Conservation (phyloP, 2,113 vertebrate genomes). For the Pogona vitticeps region DNA sequence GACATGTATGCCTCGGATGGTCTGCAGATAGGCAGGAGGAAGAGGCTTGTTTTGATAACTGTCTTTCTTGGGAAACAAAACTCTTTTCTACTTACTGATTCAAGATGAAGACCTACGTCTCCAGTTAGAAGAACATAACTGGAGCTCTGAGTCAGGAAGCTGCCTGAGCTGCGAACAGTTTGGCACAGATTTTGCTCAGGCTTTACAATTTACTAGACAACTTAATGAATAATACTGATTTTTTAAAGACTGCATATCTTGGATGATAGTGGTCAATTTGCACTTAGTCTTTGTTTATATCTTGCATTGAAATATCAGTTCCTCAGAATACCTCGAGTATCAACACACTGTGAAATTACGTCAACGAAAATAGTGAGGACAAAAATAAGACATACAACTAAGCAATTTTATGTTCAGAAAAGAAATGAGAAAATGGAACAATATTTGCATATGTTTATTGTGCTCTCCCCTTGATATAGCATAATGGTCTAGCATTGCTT, state of each 20-base stretch:
- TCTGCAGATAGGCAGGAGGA: background rate
- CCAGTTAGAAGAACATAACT: too few relatives aligned
- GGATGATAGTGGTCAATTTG: background rate
- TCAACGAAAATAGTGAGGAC: background rate
- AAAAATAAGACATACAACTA: background rate
- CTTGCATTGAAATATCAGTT: background rate
- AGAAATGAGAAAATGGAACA: background rate
- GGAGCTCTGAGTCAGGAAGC: background rate
- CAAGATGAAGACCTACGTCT: slow-evolving; percentile 2
- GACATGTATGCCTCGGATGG: background rate
- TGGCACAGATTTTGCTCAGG: background rate
- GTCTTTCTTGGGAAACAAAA: background rate
- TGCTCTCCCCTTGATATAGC: background rate
- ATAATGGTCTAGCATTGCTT: background rate
- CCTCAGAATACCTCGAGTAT: background rate
- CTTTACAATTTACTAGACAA: slow-evolving; percentile 5
- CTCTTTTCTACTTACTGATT: background rate
- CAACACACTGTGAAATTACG: background rate
- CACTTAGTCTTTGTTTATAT: background rate
- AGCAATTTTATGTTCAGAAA: background rate
- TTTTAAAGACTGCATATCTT: background rate
- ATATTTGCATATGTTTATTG: too few relatives aligned
- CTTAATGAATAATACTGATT: slow-evolving; percentile 25
- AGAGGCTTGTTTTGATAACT: background rate
- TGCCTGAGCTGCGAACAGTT: background rate